Evolutionary conservation across 2,797 vertebrate genomes (phyloP), one percentile per base, ranked within the genome.

Genomic region (Enteromius afrohamiltoni): DNA sequence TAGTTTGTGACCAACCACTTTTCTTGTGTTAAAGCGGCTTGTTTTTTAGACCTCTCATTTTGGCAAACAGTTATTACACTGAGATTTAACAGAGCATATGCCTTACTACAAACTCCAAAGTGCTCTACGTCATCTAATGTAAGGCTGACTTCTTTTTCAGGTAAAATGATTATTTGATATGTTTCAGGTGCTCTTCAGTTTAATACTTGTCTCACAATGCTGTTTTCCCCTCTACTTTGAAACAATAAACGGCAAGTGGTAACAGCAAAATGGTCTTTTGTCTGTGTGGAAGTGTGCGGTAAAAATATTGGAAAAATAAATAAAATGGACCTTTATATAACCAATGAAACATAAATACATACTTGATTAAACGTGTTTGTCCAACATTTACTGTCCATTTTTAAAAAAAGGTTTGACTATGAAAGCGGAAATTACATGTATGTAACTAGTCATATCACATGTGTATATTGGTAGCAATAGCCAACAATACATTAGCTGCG

Each of bases 191-290:
- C 51, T 75, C 31, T 62, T 45, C 2, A 26, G 13, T 77, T 77
- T 58, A 9, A 47, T 29, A 64, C 34, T 29, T 77, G 13, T 29
- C 23, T 42, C 16, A 14, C 10, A 77, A 64, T 45, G 4, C 14
- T 64, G 37, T 42, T 6, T 23, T 14, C 2, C 1, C 17, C 51
- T 8, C 51, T 45, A 9, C 19, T 62, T 45, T 62, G 8, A 42
- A 62, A 21, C 23, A 77, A 60, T 77, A 77, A 77, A 64, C 37
- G 19, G 37, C 55, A 40, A 62, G 37, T 45, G 21, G 55, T 62
- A 60, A 77, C 4, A 11, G 19, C 23, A 29, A 19, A 62, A 9
- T 77, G 4, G 34, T 62, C 34, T 74, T 73, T 74, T 34, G 9
- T 77, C 17, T 47, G 58, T 45, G 75, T 0, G 10, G 10, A 47